Evolutionary conservation across 2,888 invertebrate species (phyloP).

Genomic region (Scelioninae gen. 1): DNA sequence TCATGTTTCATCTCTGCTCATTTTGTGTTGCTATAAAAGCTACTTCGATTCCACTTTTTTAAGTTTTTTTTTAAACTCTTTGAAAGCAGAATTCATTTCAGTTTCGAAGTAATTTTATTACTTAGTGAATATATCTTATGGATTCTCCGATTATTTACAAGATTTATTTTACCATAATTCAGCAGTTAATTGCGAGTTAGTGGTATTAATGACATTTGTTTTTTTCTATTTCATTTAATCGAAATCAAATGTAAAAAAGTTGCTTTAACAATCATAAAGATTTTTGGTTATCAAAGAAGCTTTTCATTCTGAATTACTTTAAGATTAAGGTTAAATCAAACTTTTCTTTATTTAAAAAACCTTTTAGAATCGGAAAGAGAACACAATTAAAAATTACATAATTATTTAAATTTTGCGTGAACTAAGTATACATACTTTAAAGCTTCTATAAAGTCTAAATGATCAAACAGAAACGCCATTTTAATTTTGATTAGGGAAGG

Average conservation of each 20-base stretch:
- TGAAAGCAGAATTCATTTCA: slow-evolving; percentile 40
- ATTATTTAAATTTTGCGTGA: no score
- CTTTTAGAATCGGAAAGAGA: neutral
- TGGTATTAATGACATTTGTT: slow-evolving; percentile 5
- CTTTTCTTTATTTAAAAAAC: neutral
- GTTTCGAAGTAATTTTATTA: slow-evolving; percentile 52
- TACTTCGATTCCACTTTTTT: slow-evolving; percentile 48
- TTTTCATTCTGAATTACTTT: slow-evolving; percentile 33
- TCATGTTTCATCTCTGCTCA: slow-evolving; percentile 30
- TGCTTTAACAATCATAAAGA: slow-evolving; percentile 18
- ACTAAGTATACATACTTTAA: no score
- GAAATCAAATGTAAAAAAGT: slow-evolving; percentile 26
- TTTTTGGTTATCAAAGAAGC: slow-evolving; percentile 20
- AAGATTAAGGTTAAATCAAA: neutral
- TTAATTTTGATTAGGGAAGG: no score
- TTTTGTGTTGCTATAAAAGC: slow-evolving; percentile 49
- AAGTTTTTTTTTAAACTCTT: slow-evolving; percentile 28
- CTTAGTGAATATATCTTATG: slow-evolving; percentile 17
- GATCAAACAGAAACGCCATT: no score
- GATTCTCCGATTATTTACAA: slow-evolving; percentile 46
- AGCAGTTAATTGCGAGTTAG: slow-evolving; percentile 32
- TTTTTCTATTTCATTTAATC: slow-evolving; percentile 15
- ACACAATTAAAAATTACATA: neutral
- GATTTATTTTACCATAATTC: slow-evolving; percentile 5
- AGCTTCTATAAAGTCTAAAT: no score